A percentile compares a stretch with the other conserved stretches of the same genome.
phyloP scores from a whole-genome alignment of 2,888 invertebrate genomes.

The Caprella mutica region DNA sequence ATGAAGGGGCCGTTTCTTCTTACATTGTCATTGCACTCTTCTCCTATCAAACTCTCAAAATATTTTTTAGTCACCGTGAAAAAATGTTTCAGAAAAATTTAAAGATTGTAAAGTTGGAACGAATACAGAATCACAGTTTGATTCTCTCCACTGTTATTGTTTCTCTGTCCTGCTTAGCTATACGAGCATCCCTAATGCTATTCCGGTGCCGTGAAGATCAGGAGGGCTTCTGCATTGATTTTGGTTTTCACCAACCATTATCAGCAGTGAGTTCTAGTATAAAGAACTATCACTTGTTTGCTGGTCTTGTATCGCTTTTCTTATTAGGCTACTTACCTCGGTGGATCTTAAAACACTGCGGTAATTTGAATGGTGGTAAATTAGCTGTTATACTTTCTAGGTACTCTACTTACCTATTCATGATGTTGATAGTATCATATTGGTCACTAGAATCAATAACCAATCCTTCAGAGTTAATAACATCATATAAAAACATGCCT shows the following conservation, averaged over 20 bases:
- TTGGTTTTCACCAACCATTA: no score
- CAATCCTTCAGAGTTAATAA: slow-evolving; percentile 1
- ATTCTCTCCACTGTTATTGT: no score
- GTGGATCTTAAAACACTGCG: slow-evolving; percentile 57
- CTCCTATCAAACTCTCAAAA: slow-evolving; percentile 5
- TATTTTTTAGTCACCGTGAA: slow-evolving; percentile 6
- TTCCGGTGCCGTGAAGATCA: slow-evolving; percentile 89
- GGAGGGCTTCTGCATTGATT: no score
- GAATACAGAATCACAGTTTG: no score
- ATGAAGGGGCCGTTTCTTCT: slow-evolving; percentile 65
- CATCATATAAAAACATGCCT: slow-evolving; percentile 14
- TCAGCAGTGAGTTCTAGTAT: slow-evolving; percentile 38
- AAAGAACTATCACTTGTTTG: slow-evolving; percentile 45
- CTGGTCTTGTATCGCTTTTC: slow-evolving; percentile 51
- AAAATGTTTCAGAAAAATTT: neutral
- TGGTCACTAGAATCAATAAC: slow-evolving; percentile 56
- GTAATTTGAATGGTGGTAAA: slow-evolving; percentile 59
- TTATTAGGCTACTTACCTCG: slow-evolving; percentile 52
- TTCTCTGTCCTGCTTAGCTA: no score
- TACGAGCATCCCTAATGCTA: no score
- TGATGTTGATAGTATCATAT: slow-evolving; percentile 55
- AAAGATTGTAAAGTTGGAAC: no score
- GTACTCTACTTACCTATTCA: slow-evolving; percentile 54
- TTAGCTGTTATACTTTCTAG: slow-evolving; percentile 52
- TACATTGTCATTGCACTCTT: slow-evolving; percentile 55